A percentile compares a stretch with the other conserved stretches of the same genome.
phyloP scores from a whole-genome alignment of 1,140 invertebrate species.

The Temnothorax curvispinosus region DNA sequence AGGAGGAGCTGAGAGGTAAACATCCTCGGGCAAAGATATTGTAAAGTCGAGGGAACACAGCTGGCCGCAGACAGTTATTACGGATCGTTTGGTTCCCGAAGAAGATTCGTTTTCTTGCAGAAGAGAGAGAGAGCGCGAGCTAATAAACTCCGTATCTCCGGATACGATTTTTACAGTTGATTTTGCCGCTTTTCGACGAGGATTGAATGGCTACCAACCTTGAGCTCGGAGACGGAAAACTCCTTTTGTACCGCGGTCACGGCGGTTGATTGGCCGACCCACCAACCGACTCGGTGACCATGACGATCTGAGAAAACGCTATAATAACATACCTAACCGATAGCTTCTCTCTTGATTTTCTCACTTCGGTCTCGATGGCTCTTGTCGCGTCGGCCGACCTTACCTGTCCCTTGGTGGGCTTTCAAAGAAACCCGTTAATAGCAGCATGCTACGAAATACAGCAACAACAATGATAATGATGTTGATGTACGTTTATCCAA shows the following conservation, averaged over 20 bases:
- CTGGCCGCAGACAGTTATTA: slow-evolving; percentile 64
- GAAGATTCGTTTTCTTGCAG: slow-evolving; percentile 46
- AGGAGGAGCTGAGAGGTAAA: not conserved
- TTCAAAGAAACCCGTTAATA: slow-evolving; percentile 78
- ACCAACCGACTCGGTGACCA: slow-evolving; percentile 52
- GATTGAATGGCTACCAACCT: slow-evolving; percentile 48
- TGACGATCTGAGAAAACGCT: slow-evolving; percentile 63
- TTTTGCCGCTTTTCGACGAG: slow-evolving; percentile 52
- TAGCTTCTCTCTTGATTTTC: slow-evolving; percentile 71
- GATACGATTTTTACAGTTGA: slow-evolving; percentile 41
- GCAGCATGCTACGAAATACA: slow-evolving; percentile 62
- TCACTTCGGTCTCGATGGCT: slow-evolving; percentile 74
- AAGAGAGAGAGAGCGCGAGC: slow-evolving; percentile 17
- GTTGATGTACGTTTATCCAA: slow-evolving; percentile 54
- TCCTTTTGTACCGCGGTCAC: slow-evolving; percentile 36
- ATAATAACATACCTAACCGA: slow-evolving; percentile 58
- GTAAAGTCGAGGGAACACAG: slow-evolving; percentile 58
- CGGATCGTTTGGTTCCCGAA: slow-evolving; percentile 50
- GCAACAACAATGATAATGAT: slow-evolving; percentile 56
- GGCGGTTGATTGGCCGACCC: slow-evolving; percentile 51
- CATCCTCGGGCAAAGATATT: slow-evolving; percentile 35
- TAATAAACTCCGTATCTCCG: slow-evolving; percentile 34
- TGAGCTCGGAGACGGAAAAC: slow-evolving; percentile 67
- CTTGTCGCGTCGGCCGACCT: slow-evolving; percentile 71
- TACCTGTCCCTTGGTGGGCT: slow-evolving; percentile 64